phyloP scores from a whole-genome alignment of 1,140 invertebrate genomes.

The Leptoteleia sp. region DNA sequence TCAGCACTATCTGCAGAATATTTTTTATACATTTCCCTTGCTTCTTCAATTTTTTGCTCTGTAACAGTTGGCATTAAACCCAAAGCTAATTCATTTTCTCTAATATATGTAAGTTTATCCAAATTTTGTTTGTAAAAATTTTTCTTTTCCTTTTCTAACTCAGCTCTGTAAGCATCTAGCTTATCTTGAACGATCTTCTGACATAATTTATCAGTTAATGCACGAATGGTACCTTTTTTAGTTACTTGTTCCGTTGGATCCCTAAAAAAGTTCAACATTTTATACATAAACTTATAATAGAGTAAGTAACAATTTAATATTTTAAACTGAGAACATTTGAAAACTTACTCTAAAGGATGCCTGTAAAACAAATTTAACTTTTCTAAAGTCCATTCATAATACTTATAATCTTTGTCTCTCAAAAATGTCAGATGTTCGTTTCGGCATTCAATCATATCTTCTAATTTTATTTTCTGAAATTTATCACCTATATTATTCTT shows the following conservation, averaged over 20 bases:
- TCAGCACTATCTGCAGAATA: too few relatives aligned
- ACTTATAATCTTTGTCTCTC: conserved; percentile 88
- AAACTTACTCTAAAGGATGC: conserved; percentile 83
- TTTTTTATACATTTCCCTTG: conserved; percentile 80
- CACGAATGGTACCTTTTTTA: conserved; percentile 85
- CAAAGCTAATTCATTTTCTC: conserved; percentile 86
- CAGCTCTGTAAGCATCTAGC: conserved; percentile 83
- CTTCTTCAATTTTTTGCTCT: conserved; percentile 84
- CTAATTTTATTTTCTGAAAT: not conserved
- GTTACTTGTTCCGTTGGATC: conserved; percentile 19
- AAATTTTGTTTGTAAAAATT: conserved; percentile 84
- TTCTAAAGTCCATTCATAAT: conserved; percentile 93
- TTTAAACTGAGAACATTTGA: not conserved
- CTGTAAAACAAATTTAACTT: conserved; percentile 89
- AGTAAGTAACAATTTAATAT: too few relatives aligned
- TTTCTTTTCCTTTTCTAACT: conserved; percentile 85
- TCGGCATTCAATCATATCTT: conserved; percentile 85
- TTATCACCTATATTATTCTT: not conserved
- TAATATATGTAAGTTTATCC: conserved; percentile 84
- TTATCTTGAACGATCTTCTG: conserved; percentile 85
- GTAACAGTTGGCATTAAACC: conserved; percentile 84
- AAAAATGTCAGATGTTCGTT: conserved; percentile 87
- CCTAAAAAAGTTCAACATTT: conserved; percentile 60
- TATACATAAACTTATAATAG: too few relatives aligned
- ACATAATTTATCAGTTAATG: conserved; percentile 85